These are phyloP conservation scores for Ctenopoma kingsleyae DNA, from an alignment of 2,797 vertebrate species.

Conservation along the genomic window DNA sequence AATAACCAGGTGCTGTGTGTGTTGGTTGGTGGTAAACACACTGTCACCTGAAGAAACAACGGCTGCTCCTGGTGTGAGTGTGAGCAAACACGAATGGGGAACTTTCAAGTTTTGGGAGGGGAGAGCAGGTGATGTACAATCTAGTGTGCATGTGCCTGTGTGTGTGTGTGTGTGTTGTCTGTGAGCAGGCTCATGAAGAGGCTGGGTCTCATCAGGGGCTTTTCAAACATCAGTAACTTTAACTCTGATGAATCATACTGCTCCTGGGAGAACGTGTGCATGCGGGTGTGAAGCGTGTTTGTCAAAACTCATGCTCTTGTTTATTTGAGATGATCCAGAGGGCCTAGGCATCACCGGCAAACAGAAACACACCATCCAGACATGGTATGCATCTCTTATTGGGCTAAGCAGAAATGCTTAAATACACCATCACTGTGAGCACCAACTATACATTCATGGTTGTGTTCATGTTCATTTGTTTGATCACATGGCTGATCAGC, in stretches of 20 bases:
- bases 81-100: slow-evolving; percentile 29
- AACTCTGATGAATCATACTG: slow-evolving; percentile 73
- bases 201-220: slow-evolving; percentile 63
- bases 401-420: slow-evolving; percentile 53
- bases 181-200: slow-evolving; percentile 40
- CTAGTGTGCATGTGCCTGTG: slow-evolving; percentile 19
- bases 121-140: slow-evolving; percentile 9
- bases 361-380: slow-evolving; percentile 60
- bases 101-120: slow-evolving; percentile 40
- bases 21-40: slow-evolving; percentile 61
- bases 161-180: slow-evolving; percentile 12
- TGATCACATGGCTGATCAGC: slow-evolving; percentile 57
- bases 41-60: slow-evolving; percentile 54
- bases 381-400: slow-evolving; percentile 75
- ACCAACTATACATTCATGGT: slow-evolving; percentile 24
- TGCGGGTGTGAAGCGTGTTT: slow-evolving; percentile 72
- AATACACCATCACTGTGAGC: slow-evolving; percentile 36
- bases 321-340: slow-evolving; percentile 75
- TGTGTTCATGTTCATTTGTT: slow-evolving; percentile 41
- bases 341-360: slow-evolving; percentile 56
- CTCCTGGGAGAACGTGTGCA: slow-evolving; percentile 66
- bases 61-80: slow-evolving; percentile 36
- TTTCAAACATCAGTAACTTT: slow-evolving; percentile 74
- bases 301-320: slow-evolving; percentile 76
- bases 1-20: slow-evolving; percentile 50